phyloP scores from a whole-genome alignment of 2,113 vertebrate genomes.

The Capra hircus region DNA sequence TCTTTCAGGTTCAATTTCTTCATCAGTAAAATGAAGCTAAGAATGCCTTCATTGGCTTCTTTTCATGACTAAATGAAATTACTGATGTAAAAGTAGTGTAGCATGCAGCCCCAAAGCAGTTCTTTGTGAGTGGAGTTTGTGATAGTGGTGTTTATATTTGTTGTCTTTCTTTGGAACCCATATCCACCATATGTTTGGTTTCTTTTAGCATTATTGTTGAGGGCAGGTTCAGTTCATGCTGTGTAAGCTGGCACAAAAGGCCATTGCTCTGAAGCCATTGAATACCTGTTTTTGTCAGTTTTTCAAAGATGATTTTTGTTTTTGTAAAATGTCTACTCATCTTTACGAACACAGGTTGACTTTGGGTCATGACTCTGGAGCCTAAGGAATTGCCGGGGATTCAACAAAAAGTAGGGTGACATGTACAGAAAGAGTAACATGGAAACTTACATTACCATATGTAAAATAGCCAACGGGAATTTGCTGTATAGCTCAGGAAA shows the following conservation, averaged over 20 bases:
- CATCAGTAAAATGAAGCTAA: background rate
- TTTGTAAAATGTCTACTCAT: background rate
- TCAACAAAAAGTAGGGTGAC: background rate
- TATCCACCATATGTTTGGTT: background rate
- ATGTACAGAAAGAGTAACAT: background rate
- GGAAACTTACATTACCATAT: background rate
- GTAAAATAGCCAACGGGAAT: background rate
- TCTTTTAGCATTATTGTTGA: background rate
- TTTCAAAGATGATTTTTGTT: background rate
- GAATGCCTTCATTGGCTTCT: background rate
- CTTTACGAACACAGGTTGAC: background rate
- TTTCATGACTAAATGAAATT: conserved; percentile 19
- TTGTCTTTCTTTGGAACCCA: background rate
- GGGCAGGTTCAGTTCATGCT: background rate
- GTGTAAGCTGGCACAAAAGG: background rate
- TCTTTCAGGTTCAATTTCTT: background rate
- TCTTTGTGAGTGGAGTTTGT: background rate
- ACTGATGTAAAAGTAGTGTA: background rate
- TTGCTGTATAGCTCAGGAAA: background rate
- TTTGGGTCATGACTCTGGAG: background rate
- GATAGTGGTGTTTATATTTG: background rate
- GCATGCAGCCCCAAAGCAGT: background rate
- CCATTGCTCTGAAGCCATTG: background rate
- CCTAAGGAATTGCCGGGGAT: background rate
- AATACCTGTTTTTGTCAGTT: background rate